A percentile compares a stretch with the other conserved stretches of the same genome.
phyloP scores from a whole-genome alignment of 2,888 invertebrate genomes.

The Dioctria rufipes region DNA sequence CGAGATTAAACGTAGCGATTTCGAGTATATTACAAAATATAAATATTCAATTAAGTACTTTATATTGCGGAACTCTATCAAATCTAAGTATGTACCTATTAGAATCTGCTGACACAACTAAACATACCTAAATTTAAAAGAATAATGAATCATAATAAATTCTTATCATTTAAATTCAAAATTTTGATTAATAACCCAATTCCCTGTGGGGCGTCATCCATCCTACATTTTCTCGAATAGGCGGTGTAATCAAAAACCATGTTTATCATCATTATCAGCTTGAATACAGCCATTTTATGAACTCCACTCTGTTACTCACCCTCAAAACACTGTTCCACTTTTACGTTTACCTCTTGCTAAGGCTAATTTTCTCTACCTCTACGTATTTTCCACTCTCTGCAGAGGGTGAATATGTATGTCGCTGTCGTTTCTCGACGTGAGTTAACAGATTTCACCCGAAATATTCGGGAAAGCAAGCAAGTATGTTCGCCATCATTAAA shows the following conservation, averaged over 20 bases:
- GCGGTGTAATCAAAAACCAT: constrained; percentile 45
- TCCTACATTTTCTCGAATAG: neutral
- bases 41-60: no score
- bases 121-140: no score
- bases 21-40: no score
- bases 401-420: neutral
- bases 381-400: neutral
- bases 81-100: no score
- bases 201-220: no score
- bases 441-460: constrained; percentile 37
- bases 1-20: no score
- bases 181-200: no score
- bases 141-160: no score
- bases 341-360: neutral
- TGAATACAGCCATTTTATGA: constrained; percentile 55
- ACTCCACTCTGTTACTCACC: neutral
- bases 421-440: neutral
- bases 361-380: constrained; percentile 25
- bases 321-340: neutral
- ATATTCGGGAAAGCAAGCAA: constrained; percentile 3
- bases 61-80: no score
- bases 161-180: no score
- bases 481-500: constrained; percentile 50
- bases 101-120: no score
- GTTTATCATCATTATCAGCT: constrained; percentile 52